Percentiles rank a stretch among this genome's conserved stretches.
These are phyloP conservation scores for Centruroides vittatus DNA, from an alignment of 1,140 invertebrate species.

Conservation along the genomic window DNA sequence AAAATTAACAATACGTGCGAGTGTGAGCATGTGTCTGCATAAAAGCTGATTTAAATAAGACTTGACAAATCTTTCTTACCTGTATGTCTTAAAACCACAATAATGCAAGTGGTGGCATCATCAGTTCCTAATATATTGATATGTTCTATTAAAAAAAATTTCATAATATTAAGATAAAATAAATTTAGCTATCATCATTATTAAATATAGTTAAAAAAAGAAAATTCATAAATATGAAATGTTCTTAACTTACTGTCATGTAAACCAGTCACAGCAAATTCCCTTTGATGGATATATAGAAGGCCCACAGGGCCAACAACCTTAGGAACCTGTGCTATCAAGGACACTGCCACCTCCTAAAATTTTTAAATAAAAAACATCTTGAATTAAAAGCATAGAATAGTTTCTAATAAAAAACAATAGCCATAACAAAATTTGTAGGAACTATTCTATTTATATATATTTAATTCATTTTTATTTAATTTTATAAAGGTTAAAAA, in stretches of 20 bases:
- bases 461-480: too few relatives aligned
- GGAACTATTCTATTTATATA: too few relatives aligned
- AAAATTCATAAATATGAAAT: too few relatives aligned
- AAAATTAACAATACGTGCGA: too few relatives aligned
- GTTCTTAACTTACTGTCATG: slow-evolving; percentile 80
- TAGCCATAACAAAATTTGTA: too few relatives aligned
- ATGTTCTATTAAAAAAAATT: slow-evolving; percentile 9
- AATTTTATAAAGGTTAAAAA: too few relatives aligned
- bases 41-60: too few relatives aligned
- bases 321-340: slow-evolving; percentile 40
- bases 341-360: slow-evolving; percentile 16
- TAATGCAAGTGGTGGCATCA: slow-evolving; percentile 85
- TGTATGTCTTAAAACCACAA: slow-evolving; percentile 75
- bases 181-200: background rate
- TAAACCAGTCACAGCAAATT: slow-evolving; percentile 74
- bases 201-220: too few relatives aligned
- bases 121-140: slow-evolving; percentile 77
- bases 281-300: slow-evolving; percentile 76
- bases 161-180: background rate
- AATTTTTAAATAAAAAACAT: slow-evolving; percentile 1
- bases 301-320: slow-evolving; percentile 66
- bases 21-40: too few relatives aligned
- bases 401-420: too few relatives aligned
- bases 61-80: slow-evolving; percentile 36
- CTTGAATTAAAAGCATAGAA: too few relatives aligned